Evolutionary conservation across 1,140 invertebrate genomes (phyloP).

Genomic region (Periplaneta americana): DNA sequence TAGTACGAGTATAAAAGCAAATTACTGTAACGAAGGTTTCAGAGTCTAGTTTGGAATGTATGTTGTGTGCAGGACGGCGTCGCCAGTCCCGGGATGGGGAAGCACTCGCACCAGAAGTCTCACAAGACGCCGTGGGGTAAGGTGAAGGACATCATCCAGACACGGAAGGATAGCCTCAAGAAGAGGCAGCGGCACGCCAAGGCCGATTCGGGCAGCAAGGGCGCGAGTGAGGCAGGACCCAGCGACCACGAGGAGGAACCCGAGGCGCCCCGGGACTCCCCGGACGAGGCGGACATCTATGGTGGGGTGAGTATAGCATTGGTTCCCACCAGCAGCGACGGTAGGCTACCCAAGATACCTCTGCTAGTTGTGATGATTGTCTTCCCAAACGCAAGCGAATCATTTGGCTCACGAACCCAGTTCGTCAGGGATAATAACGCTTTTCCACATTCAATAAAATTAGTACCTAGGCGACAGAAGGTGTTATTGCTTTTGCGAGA

Average conservation of each 20-base stretch:
- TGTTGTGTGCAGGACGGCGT: background rate
- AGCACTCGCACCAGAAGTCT: constrained; percentile 29
- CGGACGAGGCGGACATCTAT: background rate
- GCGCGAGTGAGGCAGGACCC: background rate
- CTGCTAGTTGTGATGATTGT: too few relatives aligned
- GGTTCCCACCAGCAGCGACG: too few relatives aligned
- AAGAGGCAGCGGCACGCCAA: constrained; percentile 29
- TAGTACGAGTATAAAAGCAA: too few relatives aligned
- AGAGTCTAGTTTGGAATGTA: background rate
- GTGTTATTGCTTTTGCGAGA: too few relatives aligned
- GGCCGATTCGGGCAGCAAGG: background rate
- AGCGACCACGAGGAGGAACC: constrained; percentile 8
- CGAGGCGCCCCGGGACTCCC: background rate
- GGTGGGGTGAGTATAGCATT: background rate
- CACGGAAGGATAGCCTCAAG: constrained; percentile 57
- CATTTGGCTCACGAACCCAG: too few relatives aligned
- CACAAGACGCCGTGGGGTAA: constrained; percentile 61
- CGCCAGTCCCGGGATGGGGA: background rate
- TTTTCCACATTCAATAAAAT: too few relatives aligned
- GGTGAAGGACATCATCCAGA: constrained; percentile 65
- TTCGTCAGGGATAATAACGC: too few relatives aligned
- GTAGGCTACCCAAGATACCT: too few relatives aligned
- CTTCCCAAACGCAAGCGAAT: too few relatives aligned
- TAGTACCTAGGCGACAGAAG: too few relatives aligned
- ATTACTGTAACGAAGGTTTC: too few relatives aligned